phyloP scores from a whole-genome alignment of 1,140 invertebrate species.

The Araneus ventricosus region DNA sequence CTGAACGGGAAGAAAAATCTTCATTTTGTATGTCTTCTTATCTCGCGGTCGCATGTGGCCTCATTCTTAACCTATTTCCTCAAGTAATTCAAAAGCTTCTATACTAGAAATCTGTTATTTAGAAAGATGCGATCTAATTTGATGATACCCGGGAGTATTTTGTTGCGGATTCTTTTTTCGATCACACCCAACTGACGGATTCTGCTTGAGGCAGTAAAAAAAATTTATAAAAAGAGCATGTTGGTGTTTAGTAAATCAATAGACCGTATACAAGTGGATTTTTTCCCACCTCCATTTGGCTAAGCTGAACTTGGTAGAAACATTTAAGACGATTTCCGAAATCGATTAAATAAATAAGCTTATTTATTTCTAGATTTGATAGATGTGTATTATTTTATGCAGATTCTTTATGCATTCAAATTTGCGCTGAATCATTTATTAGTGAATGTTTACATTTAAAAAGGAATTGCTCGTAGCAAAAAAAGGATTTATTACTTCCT shows the following conservation, averaged over 20 bases:
- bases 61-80: conserved; percentile 43
- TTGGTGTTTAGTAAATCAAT: neutral
- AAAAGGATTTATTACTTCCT: too few species aligned
- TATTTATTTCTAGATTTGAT: too few species aligned
- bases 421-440: too few species aligned
- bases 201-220: neutral
- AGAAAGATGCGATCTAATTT: conserved; percentile 29
- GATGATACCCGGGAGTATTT: neutral
- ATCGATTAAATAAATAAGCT: neutral
- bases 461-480: too few species aligned
- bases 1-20: conserved; percentile 32
- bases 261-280: neutral
- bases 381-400: too few species aligned
- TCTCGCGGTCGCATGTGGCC: conserved; percentile 8
- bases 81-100: neutral
- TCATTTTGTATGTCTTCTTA: conserved; percentile 38
- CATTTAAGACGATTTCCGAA: neutral
- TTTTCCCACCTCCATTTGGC: neutral
- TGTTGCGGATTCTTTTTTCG: neutral
- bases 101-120: neutral
- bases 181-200: neutral
- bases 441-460: too few species aligned
- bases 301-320: too few species aligned
- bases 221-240: neutral
- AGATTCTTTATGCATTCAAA: too few species aligned